Conservation (phyloP, 2,113 vertebrate species). For the Trachemys scripta region DNA sequence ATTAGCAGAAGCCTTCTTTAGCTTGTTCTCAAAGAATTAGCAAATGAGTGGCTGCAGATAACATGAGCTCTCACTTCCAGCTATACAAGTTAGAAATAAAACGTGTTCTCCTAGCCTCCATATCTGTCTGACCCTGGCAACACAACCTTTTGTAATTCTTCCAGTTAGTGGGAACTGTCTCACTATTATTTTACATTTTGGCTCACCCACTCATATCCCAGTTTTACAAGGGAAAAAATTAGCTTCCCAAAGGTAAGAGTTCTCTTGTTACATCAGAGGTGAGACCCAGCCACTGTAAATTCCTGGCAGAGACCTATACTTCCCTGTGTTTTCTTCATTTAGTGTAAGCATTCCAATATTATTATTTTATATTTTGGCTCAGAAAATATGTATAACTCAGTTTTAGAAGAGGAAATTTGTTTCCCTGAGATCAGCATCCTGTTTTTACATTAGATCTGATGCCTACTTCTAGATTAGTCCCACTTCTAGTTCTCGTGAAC, state of each 20-base stretch:
- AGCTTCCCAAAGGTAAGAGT: slow-evolving; percentile 61
- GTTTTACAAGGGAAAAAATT: slow-evolving; percentile 75
- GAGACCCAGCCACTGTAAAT: slow-evolving; percentile 74
- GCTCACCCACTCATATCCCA: slow-evolving; percentile 53
- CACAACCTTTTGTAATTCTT: slow-evolving; percentile 22
- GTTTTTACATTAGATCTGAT: slow-evolving; percentile 48
- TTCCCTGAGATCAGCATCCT: slow-evolving; percentile 46
- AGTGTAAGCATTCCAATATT: slow-evolving; percentile 36
- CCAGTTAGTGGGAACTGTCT: slow-evolving; percentile 52
- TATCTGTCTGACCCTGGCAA: slow-evolving; percentile 51
- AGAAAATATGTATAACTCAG: slow-evolving; percentile 29
- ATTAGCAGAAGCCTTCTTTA: neutral
- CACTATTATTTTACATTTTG: slow-evolving; percentile 69
- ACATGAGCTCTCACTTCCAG: neutral
- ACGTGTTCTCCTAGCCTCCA: neutral
- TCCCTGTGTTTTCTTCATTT: slow-evolving; percentile 63
- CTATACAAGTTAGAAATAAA: neutral
- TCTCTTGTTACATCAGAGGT: slow-evolving; percentile 66
- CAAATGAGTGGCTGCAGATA: neutral
- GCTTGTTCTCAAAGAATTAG: neutral
- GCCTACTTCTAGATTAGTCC: neutral
- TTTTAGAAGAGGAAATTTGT: slow-evolving; percentile 62
- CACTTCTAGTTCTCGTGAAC: neutral
- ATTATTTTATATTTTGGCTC: slow-evolving; percentile 65
- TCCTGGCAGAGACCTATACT: slow-evolving; percentile 56